Evolutionary conservation across 2,888 invertebrate genomes (phyloP).

Genomic region (Trachelus troglodyta): DNA sequence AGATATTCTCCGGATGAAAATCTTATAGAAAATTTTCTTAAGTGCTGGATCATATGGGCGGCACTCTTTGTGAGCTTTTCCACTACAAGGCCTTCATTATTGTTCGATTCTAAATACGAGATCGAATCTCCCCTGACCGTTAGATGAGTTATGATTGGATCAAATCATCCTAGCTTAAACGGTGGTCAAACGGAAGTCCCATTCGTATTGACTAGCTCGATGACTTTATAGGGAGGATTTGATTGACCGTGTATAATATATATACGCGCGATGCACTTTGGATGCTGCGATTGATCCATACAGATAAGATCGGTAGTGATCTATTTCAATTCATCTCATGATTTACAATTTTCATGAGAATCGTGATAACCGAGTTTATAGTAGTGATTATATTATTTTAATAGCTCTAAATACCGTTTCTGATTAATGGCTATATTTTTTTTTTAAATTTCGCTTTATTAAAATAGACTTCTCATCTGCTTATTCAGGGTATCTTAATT

Average conservation of each 20-base stretch:
- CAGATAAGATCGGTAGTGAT: neutral
- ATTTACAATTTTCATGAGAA: neutral
- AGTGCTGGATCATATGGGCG: neutral
- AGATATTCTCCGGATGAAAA: neutral
- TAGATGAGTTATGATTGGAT: neutral
- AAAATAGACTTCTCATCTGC: neutral
- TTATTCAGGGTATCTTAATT: neutral
- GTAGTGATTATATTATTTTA: neutral
- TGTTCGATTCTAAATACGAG: neutral
- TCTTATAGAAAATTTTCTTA: neutral
- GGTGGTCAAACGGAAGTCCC: neutral
- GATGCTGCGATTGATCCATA: neutral
- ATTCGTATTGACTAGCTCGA: neutral
- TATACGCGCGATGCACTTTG: neutral
- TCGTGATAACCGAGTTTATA: neutral
- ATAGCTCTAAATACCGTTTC: neutral
- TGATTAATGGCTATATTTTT: neutral
- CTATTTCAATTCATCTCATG: neutral
- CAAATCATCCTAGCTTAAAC: neutral
- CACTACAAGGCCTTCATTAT: neutral
- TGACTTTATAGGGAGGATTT: neutral
- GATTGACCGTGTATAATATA: neutral
- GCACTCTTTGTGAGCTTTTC: neutral
- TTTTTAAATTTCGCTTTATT: no score
- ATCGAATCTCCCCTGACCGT: neutral